Evolutionary conservation across 1,140 invertebrate species (phyloP).

Genomic region (Drosophila grimshawi): DNA sequence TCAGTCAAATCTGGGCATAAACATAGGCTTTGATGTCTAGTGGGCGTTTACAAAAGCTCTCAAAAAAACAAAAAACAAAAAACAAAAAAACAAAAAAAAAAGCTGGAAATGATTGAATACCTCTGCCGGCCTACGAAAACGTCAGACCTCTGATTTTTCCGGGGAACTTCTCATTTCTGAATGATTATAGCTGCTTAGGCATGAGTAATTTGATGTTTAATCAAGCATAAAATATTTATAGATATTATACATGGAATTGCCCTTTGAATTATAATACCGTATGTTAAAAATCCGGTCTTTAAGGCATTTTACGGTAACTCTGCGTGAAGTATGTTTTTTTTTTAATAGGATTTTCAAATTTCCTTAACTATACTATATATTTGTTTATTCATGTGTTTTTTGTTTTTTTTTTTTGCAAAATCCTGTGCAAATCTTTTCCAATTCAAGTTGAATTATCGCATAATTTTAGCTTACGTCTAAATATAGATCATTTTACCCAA

Average conservation of each 20-base stretch:
- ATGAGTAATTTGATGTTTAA: background rate
- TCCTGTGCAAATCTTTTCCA: no score
- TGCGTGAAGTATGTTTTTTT: no score
- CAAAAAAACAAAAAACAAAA: background rate
- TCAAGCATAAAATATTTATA: background rate
- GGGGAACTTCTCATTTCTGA: background rate
- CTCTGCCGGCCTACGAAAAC: conserved; percentile 5
- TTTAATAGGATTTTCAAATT: no score
- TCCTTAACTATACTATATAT: no score
- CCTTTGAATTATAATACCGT: no score
- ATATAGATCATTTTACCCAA: no score
- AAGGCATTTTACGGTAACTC: no score
- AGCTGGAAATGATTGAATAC: conserved; percentile 14
- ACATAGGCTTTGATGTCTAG: conserved; percentile 16
- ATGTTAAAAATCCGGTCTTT: no score
- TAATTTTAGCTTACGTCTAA: no score
- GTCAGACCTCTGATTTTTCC: conserved; percentile 1
- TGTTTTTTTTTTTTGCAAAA: no score
- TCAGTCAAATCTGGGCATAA: conserved; percentile 17
- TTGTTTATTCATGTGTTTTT: no score
- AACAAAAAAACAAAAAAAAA: background rate
- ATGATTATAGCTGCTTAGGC: background rate
- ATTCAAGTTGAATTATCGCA: no score
- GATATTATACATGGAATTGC: background rate
- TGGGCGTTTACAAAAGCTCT: conserved; percentile 7